Conservation (phyloP, 2,113 vertebrate species). For the Cyrtonyx montezumae region DNA sequence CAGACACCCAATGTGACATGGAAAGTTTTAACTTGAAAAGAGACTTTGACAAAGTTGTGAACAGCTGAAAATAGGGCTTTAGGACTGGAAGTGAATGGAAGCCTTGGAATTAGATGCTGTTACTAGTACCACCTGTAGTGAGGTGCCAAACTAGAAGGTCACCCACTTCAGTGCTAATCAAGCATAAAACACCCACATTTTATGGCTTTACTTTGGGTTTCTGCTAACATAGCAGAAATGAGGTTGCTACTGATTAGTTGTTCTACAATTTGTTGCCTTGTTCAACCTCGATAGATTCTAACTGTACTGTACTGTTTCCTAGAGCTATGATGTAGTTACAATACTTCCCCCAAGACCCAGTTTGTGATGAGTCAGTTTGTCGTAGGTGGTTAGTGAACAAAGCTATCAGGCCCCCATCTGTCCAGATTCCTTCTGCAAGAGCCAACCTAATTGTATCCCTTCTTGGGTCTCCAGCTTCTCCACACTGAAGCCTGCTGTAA, state of each 20-base stretch:
- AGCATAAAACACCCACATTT: neutral
- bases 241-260: neutral
- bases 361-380: neutral
- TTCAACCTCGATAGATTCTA: neutral
- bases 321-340: neutral
- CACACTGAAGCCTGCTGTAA: neutral
- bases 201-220: neutral
- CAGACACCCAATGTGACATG: constrained; percentile 7
- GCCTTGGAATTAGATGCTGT: neutral
- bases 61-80: neutral
- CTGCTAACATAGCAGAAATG: neutral
- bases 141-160: neutral
- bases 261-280: neutral
- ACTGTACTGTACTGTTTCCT: neutral
- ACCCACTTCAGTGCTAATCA: neutral
- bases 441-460: neutral
- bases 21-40: constrained; percentile 39
- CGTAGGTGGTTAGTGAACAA: neutral
- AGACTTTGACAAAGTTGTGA: neutral
- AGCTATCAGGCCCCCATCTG: constrained; percentile 1
- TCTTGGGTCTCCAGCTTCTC: neutral
- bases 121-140: neutral
- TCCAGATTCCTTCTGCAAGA: neutral
- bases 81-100: neutral
- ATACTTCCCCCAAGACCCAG: neutral